phyloP scores from a whole-genome alignment of 2,888 invertebrate species.

The Podotricha telesiphe region DNA sequence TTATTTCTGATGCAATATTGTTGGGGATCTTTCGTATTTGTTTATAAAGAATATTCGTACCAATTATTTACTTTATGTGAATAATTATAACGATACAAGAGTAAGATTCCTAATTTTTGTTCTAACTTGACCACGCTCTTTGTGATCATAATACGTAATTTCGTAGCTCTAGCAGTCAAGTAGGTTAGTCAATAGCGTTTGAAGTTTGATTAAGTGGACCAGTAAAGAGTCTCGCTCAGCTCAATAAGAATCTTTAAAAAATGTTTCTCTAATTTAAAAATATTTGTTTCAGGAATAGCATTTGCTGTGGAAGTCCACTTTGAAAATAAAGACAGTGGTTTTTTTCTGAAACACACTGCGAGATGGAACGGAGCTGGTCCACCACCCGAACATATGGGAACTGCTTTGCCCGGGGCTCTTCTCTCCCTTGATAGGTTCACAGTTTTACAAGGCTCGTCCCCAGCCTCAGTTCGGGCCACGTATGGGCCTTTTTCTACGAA shows the following conservation, averaged over 20 bases:
- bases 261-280: slow-evolving; percentile 15
- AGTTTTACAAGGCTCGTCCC: slow-evolving; percentile 94
- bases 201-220: no score
- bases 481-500: slow-evolving; percentile 98
- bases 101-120: no score
- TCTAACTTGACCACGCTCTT: no score
- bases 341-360: slow-evolving; percentile 92
- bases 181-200: no score
- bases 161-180: no score
- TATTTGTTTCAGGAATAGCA: slow-evolving; percentile 83
- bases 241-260: slow-evolving; percentile 33
- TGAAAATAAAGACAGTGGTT: slow-evolving; percentile 95
- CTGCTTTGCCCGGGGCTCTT: slow-evolving; percentile 85
- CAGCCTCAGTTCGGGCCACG: slow-evolving; percentile 94
- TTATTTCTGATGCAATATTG: no score
- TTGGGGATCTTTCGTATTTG: no score
- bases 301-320: slow-evolving; percentile 94
- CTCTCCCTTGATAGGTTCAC: slow-evolving; percentile 94
- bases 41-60: no score
- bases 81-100: no score
- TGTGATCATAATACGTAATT: no score
- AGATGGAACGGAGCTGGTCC: slow-evolving; percentile 86
- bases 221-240: no score
- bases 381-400: slow-evolving; percentile 74
- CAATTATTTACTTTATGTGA: no score